Conservation (phyloP, 2,113 vertebrate genomes). For the Phocoena sinus region DNA sequence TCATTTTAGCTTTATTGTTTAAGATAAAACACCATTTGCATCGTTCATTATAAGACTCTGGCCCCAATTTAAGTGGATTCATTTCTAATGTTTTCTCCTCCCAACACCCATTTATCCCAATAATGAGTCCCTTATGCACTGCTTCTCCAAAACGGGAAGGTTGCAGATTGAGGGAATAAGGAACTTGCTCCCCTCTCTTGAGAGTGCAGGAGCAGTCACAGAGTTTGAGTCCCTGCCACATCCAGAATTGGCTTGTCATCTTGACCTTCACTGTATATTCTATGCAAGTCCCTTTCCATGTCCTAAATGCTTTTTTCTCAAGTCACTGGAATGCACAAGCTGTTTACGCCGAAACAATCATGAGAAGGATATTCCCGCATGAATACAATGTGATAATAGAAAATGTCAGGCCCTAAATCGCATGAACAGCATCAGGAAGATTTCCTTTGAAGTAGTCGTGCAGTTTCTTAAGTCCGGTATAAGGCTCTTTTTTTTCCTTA, state of each 20-base stretch:
- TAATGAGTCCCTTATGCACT: neutral
- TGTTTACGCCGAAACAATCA: neutral
- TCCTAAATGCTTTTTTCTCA: neutral
- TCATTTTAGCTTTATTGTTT: constrained; percentile 41
- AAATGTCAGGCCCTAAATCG: neutral
- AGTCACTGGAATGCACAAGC: neutral
- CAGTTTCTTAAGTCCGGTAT: neutral
- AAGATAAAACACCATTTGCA: constrained; percentile 50
- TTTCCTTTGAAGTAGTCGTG: neutral
- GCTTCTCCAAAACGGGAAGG: neutral
- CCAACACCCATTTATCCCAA: neutral
- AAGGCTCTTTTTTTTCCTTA: neutral
- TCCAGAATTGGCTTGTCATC: neutral
- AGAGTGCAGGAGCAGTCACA: neutral
- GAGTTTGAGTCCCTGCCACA: neutral
- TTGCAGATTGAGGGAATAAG: neutral
- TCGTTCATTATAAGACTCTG: neutral
- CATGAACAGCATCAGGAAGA: neutral
- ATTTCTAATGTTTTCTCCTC: neutral
- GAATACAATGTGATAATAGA: neutral
- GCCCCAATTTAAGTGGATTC: constrained; percentile 28
- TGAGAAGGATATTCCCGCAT: neutral
- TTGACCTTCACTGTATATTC: neutral
- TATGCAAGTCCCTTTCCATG: neutral
- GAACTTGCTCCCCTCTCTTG: neutral